These are phyloP conservation scores for Oncorhynchus masou DNA, from an alignment of 2,113 vertebrate genomes.

Conservation along the genomic window DNA sequence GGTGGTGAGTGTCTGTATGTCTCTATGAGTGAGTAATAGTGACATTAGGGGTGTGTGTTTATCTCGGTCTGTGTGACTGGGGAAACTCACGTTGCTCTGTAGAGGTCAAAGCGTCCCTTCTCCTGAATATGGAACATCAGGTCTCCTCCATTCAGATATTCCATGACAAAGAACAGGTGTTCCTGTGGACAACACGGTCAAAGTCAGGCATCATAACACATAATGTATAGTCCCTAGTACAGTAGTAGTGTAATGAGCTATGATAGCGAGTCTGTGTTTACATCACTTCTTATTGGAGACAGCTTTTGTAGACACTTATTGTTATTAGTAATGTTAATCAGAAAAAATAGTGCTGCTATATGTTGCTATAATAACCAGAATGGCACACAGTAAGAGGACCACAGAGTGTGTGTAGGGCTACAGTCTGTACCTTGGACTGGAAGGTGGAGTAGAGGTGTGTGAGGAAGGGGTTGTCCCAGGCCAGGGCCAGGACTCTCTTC, in stretches of 20 bases:
- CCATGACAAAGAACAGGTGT: constrained; percentile 98
- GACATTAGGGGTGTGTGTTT: background rate
- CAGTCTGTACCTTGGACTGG: constrained; percentile 87
- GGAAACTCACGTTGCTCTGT: constrained; percentile 84
- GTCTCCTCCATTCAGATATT: constrained; percentile 96
- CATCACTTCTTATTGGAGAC: too few species aligned
- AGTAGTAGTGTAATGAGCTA: constrained; percentile 2
- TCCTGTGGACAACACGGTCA: constrained; percentile 74
- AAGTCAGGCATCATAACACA: background rate
- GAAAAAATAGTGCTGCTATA: constrained; percentile 56
- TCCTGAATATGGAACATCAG: constrained; percentile 99
- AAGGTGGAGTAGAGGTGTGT: constrained; percentile 94
- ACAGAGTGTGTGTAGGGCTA: background rate
- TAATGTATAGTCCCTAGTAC: background rate
- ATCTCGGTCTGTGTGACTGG: background rate
- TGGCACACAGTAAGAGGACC: constrained; percentile 52
- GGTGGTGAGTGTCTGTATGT: constrained; percentile 2
- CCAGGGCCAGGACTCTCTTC: constrained; percentile 92
- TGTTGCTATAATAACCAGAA: constrained; percentile 34
- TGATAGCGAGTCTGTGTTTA: too few species aligned
- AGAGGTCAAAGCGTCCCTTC: constrained; percentile 95
- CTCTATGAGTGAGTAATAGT: constrained; percentile 1
- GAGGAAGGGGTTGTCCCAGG: constrained; percentile 96
- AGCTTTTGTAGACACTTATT: too few species aligned
- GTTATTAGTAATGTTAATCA: constrained; percentile 56